A percentile compares a stretch with the other conserved stretches of the same genome.
phyloP scores from a whole-genome alignment of 1,140 invertebrate genomes.

The Coenobita brevimanus region DNA sequence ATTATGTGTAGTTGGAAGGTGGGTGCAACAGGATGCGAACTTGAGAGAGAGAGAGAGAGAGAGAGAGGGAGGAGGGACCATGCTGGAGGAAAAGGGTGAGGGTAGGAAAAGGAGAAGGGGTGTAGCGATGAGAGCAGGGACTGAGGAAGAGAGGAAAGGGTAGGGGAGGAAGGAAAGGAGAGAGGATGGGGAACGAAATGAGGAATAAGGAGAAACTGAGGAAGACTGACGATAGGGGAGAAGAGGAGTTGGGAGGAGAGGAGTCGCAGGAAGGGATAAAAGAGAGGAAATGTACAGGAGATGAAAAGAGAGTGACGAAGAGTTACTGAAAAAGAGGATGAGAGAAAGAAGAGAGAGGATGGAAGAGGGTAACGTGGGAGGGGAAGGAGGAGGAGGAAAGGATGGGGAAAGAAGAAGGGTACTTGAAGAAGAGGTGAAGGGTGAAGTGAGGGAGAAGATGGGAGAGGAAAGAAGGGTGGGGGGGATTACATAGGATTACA shows the following conservation, averaged over 20 bases:
- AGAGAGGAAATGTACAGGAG: neutral
- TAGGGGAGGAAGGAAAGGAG: neutral
- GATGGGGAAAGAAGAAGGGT: too few species aligned
- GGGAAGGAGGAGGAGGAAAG: neutral
- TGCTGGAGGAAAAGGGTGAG: neutral
- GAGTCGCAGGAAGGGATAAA: neutral
- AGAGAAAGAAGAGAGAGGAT: neutral
- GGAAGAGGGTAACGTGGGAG: neutral
- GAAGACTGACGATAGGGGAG: too few species aligned
- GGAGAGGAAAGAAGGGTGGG: too few species aligned
- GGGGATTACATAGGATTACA: too few species aligned
- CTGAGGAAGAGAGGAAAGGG: neutral
- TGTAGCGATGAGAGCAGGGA: neutral
- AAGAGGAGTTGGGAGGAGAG: neutral
- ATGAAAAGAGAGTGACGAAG: neutral
- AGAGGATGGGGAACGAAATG: neutral
- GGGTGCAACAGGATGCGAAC: too few species aligned
- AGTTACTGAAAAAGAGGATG: neutral
- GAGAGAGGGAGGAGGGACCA: neutral
- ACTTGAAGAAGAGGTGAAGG: too few species aligned
- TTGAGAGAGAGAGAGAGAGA: neutral
- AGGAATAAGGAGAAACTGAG: neutral
- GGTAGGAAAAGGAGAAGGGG: neutral
- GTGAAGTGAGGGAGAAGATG: too few species aligned
- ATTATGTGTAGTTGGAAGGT: too few species aligned